These are phyloP conservation scores for Aphrophora alni DNA, from an alignment of 2,888 invertebrate species.

Conservation along the genomic window DNA sequence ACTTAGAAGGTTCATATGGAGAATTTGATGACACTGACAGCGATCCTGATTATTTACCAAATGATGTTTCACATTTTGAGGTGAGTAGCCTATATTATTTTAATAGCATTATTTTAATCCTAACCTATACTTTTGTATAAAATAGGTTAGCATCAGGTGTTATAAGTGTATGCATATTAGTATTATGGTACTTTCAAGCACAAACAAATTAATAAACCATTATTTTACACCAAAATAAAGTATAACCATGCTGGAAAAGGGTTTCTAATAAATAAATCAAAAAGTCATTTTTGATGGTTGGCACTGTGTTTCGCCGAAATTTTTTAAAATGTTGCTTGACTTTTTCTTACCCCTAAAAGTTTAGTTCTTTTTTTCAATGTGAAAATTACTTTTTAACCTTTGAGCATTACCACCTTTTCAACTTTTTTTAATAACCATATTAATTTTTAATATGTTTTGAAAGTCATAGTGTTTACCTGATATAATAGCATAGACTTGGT, in stretches of 20 bases:
- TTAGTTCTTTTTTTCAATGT: neutral
- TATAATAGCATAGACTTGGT: neutral
- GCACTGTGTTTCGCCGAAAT: constrained; percentile 1
- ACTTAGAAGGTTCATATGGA: neutral
- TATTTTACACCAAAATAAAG: neutral
- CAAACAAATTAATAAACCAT: constrained; percentile 9
- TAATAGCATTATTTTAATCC: neutral
- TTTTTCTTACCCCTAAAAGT: constrained; percentile 4
- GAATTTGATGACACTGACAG: constrained; percentile 8
- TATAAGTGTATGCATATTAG: neutral
- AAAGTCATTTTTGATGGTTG: constrained; percentile 10
- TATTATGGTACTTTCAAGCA: constrained; percentile 3
- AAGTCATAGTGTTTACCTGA: neutral
- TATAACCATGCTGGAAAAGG: constrained; percentile 1
- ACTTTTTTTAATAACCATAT: neutral
- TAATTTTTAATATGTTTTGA: neutral
- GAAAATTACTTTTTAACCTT: neutral
- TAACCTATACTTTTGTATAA: neutral
- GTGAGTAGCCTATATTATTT: too few species aligned
- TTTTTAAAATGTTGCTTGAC: neutral
- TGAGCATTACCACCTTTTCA: neutral
- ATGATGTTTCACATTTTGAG: constrained; percentile 7
- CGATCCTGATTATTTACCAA: neutral
- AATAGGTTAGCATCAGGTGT: neutral
- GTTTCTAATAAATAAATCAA: constrained; percentile 7